Evolutionary conservation across 1,140 invertebrate species (phyloP), one percentile per base, ranked within the genome.

Genomic region (Drosophila funebris): DNA sequence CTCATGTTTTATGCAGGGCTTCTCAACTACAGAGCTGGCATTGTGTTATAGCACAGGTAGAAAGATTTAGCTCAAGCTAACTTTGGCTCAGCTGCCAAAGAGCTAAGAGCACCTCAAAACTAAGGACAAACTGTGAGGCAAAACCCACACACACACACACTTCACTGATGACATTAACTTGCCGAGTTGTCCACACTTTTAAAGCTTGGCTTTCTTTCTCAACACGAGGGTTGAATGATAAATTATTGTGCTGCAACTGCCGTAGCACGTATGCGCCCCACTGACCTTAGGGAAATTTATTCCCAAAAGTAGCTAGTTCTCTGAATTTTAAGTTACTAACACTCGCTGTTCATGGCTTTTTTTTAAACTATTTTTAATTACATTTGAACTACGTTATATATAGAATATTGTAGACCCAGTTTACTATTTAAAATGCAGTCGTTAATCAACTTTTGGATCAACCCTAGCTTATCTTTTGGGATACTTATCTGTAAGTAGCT

Each of bases 1-100:
- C 78, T 82, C 80, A 83, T 83, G 80, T 84, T 83, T 83, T 76
- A 83, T 84, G 81, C 82, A 85, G 57, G 52, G 18, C 31, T 20
- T 13, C 33, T 20, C 53, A 37, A 37, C 57, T 48, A 61, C 44
- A 14, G 22, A 52, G 33, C 31, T 52, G 41, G 31, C 54, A 50
- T 60, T 67, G 54, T 67, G 20, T 14, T 18, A 20, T 36, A n/a
- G 8, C 16, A 44, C 43, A 73, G 46, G 71, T 48, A 48, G 31
- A 36, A 60, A 60, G 53, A 76, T 68, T 68, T 50, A 31, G 24
- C 18, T 37, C 27, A n/a, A 43, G 9, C n/a, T 20, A 56, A 43
- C 20, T 11, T 13, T 37, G 44, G 43, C 56, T 33, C 56, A 50
- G 56, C 54, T 68, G 56, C 33, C 36, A 24, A 6, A 52, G 36